Base-by-base conservation (phyloP, 2,888 invertebrate species). In the Lordiphosa andalusiaca region DNA sequence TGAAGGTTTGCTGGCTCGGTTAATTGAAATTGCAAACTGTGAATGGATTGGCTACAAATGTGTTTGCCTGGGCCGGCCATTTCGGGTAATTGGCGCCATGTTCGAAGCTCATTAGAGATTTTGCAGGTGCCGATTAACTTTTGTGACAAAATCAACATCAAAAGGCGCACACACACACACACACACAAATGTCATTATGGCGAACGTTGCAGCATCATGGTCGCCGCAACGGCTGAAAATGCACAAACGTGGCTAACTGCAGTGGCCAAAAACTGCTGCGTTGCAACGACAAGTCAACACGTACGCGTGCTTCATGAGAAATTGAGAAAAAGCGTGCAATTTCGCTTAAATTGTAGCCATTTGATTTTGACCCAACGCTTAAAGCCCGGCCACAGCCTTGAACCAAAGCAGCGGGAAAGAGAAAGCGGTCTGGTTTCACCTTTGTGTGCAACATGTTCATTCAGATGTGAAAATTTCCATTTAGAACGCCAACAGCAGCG, bases 21-120 rank as follows among this genome's bases (percentile, higher is more conserved):
- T 85, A 85, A 80, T 80, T 85, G 76, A 83, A 85, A 85, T 84
- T 82, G 82, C 74, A 84, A 80, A 80, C 80, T 69, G 53, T 62
- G 63, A 54, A 53, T 56, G 61, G 63, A 69, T 66, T 66, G 59
- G 65, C 40, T 41, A 36, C 53, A 61, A 55, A 40, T 62, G 42
- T 19, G 25, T 25, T 52, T 49, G 44, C 13, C 10, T n/a, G 35
- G 12, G 46, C 51, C 39, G 36, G 50, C 37, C 48, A 30, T 40
- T 30, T 48, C 51, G 36, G 50, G 60, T 67, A 64, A 64, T 67
- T 36, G 40, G 40, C 33, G 59, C 59, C 64, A 57, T 67, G 41
- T 51, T 12, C 40, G 33, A 35, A 48, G 68, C 62, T 66, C 66
- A 62, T 66, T 68, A 62, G 53, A 62, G 53, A 51, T 52, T 60